Percentiles rank a stretch among this genome's conserved stretches.
Evolutionary conservation across 2,888 invertebrate genomes (phyloP).

Genomic region (Pollenia griseotomentosa): DNA sequence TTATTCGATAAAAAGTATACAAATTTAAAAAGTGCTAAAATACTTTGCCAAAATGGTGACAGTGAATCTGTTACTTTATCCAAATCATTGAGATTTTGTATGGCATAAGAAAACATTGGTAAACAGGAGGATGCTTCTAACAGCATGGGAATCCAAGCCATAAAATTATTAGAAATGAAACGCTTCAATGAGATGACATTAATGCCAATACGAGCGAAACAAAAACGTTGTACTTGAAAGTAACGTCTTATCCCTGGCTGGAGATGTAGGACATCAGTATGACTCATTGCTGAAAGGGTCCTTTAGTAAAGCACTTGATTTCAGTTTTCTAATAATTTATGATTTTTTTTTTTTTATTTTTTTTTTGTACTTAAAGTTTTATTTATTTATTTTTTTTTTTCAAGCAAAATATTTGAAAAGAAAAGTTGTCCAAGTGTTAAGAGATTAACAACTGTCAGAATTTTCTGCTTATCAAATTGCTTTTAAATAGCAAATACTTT

Average conservation of each 20-base stretch:
- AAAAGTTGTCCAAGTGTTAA: background rate
- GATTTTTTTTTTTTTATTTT: background rate
- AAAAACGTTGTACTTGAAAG: constrained; percentile 57
- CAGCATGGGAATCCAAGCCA: constrained; percentile 30
- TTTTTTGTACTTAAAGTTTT: background rate
- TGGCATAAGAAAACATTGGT: constrained; percentile 51
- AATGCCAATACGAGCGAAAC: constrained; percentile 53
- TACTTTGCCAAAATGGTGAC: constrained; percentile 63
- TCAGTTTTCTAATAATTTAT: too few species aligned
- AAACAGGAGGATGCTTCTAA: background rate
- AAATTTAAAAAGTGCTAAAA: constrained; percentile 62
- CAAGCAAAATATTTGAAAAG: background rate
- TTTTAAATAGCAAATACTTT: constrained; percentile 17
- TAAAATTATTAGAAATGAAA: background rate
- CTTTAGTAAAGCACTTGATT: background rate
- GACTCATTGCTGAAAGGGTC: background rate
- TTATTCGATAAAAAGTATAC: constrained; percentile 61
- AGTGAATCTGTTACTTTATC: constrained; percentile 63
- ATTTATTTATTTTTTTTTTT: background rate
- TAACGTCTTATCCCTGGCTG: constrained; percentile 47
- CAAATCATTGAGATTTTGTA: constrained; percentile 62
- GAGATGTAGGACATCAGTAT: background rate
- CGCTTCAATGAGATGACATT: constrained; percentile 31
- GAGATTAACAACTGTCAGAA: constrained; percentile 27
- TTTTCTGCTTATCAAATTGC: background rate